phyloP scores from a whole-genome alignment of 1,140 invertebrate genomes.

The Amyelois transitella region DNA sequence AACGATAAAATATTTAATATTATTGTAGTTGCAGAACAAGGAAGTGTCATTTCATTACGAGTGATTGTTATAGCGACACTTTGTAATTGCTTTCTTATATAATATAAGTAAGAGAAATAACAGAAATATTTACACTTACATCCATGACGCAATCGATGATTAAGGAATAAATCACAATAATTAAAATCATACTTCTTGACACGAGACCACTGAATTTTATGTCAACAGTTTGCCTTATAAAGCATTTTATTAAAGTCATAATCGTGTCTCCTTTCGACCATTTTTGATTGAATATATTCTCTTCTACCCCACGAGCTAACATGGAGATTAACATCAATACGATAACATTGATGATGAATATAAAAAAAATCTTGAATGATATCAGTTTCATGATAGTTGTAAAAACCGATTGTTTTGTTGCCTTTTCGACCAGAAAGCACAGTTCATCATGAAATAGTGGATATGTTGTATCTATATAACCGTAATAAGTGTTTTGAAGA shows the following conservation, averaged over 20 bases:
- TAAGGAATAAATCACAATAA: conserved; percentile 57
- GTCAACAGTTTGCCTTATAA: conserved; percentile 56
- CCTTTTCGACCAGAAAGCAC: conserved; percentile 59
- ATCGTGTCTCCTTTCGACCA: conserved; percentile 33
- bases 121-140: conserved; percentile 46
- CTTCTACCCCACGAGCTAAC: conserved; percentile 35
- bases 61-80: no score
- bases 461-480: conserved; percentile 63
- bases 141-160: conserved; percentile 58
- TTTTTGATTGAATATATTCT: conserved; percentile 26
- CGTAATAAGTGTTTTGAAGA: conserved; percentile 54
- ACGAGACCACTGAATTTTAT: conserved; percentile 48
- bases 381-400: conserved; percentile 49
- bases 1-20: background rate
- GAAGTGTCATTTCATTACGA: no score
- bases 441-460: conserved; percentile 51
- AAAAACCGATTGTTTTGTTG: conserved; percentile 50
- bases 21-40: no score
- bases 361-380: conserved; percentile 41
- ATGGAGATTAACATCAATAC: conserved; percentile 40
- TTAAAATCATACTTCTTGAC: conserved; percentile 41
- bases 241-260: conserved; percentile 56
- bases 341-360: conserved; percentile 43
- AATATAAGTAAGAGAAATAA: background rate
- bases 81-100: background rate